Base-by-base conservation (phyloP, 2,888 invertebrate species). In the Melieria picta region DNA sequence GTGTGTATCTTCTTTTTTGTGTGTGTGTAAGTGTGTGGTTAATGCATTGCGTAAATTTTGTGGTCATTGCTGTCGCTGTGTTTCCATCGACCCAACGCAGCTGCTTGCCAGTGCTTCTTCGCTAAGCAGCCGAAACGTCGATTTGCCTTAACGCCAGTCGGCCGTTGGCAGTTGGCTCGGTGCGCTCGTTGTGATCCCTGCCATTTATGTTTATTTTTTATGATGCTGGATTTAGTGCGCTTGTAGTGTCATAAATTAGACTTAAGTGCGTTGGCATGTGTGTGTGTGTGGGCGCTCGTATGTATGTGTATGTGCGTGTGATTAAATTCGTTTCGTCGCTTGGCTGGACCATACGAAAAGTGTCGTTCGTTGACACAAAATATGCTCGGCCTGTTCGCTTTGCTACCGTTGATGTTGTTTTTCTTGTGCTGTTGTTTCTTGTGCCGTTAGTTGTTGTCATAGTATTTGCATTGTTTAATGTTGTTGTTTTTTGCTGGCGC, bases 161-260 rank as follows among this genome's bases (percentile, higher is more conserved):
- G 30, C 30, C 1, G 2, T 30, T 2, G 30, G 30, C 30, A 30
- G 30, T 30, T 30, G 30, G 30, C 30, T 30, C 30, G 30, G 2
- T 30, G 30, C 48, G 30, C 30, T 30, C 30, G 30, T 30, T 30
- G 30, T 64, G 50, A 68, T 52, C 50, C 61, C 43, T 56, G 62
- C 46, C 46, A 70, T 65, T 70, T 65, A 60, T 65, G 65, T 65
- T 69, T 63, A 63, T 16, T 69, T 63, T 69, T 56, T 57, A 50
- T 69, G 69, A 63, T 57, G 62, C 11, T 62, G 56, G 52, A 63
- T 69, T 62, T 62, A 63, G 56, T 69, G 69, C 45, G 56, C 52
- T 1, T 63, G 50, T 68, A 43, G 45, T 61, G 60, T 60, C 61
- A 68, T 68, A 61, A 68, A 61, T 68, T 60, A 60, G 46, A 58